Percentiles rank a stretch among this genome's conserved stretches.
Evolutionary conservation across 2,888 invertebrate species (phyloP).

Genomic region (Leptinotarsa rubiginosa): DNA sequence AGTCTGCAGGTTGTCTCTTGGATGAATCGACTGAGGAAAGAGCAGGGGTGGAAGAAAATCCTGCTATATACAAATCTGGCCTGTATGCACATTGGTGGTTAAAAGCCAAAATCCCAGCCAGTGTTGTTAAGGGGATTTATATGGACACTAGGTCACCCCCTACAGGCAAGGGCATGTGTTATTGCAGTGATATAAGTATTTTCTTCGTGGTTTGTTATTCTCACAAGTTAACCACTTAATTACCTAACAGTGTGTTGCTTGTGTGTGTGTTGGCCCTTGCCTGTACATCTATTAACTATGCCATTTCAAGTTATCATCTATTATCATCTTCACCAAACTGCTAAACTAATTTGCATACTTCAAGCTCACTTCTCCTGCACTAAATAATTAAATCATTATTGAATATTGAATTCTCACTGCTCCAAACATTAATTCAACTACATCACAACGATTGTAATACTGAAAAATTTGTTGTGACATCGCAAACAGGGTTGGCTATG

Average conservation of each 20-base stretch:
- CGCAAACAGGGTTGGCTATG: too few relatives aligned
- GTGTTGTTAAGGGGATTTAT: conserved; percentile 68
- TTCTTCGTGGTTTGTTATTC: conserved; percentile 35
- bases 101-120: conserved; percentile 83
- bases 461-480: background rate
- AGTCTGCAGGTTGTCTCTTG: conserved; percentile 56
- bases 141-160: conserved; percentile 60
- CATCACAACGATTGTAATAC: background rate
- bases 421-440: background rate
- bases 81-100: conserved; percentile 95
- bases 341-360: background rate
- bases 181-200: conserved; percentile 29
- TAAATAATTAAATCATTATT: too few relatives aligned
- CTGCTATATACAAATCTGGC: conserved; percentile 79
- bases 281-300: conserved; percentile 49
- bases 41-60: conserved; percentile 56
- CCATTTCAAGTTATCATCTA: conserved; percentile 16
- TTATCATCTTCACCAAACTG: conserved; percentile 9
- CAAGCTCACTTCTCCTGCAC: too few relatives aligned
- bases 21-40: conserved; percentile 45
- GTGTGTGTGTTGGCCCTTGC: conserved; percentile 55
- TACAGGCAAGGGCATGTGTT: conserved; percentile 66
- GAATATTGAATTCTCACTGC: too few relatives aligned
- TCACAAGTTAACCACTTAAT: conserved; percentile 31
- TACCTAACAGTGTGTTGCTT: conserved; percentile 42